Percentiles rank a stretch among this genome's conserved stretches.
Evolutionary conservation across 2,888 invertebrate species (phyloP).

Genomic region (Lasiommata megera): DNA sequence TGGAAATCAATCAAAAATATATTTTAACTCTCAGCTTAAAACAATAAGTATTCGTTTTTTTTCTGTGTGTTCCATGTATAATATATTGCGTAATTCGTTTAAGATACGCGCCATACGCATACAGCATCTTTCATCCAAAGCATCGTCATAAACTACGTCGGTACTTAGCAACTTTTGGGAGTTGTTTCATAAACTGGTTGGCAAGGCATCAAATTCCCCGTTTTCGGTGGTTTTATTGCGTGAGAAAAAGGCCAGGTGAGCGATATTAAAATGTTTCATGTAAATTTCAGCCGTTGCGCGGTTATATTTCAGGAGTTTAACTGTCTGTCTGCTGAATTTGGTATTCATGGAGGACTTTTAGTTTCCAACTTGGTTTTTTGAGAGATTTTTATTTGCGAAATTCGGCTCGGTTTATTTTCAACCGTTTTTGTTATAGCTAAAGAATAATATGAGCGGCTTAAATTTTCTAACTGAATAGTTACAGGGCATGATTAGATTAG

Average conservation of each 20-base stretch:
- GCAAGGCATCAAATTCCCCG: constrained; percentile 53
- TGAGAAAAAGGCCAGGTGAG: constrained; percentile 77
- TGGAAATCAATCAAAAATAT: too few relatives aligned
- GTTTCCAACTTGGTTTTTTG: constrained; percentile 44
- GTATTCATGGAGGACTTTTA: constrained; percentile 73
- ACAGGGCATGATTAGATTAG: too few relatives aligned
- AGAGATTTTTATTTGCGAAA: constrained; percentile 12
- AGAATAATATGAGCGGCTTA: too few relatives aligned
- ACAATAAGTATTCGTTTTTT: too few relatives aligned
- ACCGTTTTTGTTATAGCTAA: not conserved
- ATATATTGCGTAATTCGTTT: not conserved
- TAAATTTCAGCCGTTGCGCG: constrained; percentile 61
- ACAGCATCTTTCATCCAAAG: not conserved
- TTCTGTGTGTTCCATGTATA: not conserved
- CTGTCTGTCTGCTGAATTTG: constrained; percentile 64
- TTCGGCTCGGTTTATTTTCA: constrained; percentile 8
- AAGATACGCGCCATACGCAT: not conserved
- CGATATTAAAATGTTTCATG: constrained; percentile 81
- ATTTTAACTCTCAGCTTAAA: too few relatives aligned
- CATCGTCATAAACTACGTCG: not conserved
- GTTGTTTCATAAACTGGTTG: constrained; percentile 44
- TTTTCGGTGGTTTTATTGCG: constrained; percentile 62
- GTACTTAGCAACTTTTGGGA: not conserved
- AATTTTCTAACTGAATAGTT: too few relatives aligned
- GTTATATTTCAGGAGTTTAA: constrained; percentile 70